These are phyloP conservation scores for Masnerella sp. DNA, from an alignment of 2,888 invertebrate genomes.

Conservation along the genomic window DNA sequence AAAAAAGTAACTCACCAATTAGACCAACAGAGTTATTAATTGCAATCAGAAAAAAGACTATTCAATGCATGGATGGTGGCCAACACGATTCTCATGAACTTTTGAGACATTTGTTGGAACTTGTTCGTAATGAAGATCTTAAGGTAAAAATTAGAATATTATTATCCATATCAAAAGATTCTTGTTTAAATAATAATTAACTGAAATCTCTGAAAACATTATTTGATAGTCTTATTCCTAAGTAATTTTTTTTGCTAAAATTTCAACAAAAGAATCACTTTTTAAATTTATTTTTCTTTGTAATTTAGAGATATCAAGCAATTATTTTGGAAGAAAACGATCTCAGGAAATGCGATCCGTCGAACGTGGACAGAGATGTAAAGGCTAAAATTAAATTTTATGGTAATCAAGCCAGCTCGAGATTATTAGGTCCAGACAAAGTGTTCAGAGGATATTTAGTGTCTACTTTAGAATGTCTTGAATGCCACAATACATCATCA, in stretches of 20 bases:
- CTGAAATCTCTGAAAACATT: too few species aligned
- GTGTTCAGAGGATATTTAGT: conserved; percentile 96
- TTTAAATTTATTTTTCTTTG: too few species aligned
- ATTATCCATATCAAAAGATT: too few species aligned
- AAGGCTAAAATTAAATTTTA: conserved; percentile 90
- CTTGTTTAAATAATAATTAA: too few species aligned
- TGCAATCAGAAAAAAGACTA: conserved; percentile 83
- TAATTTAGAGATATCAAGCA: conserved; percentile 89
- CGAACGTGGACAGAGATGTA: conserved; percentile 86
- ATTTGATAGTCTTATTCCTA: too few species aligned
- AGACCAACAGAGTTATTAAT: conserved; percentile 83
- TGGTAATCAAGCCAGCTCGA: conserved; percentile 88
- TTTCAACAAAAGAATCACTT: too few species aligned
- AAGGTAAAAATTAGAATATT: conserved; percentile 68
- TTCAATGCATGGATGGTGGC: conserved; percentile 94
- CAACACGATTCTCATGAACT: conserved; percentile 99
- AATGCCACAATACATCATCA: conserved; percentile 91
- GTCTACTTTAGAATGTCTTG: conserved; percentile 92
- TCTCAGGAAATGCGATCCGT: conserved; percentile 81
- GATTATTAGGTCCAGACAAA: conserved; percentile 89
- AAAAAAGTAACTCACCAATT: conserved; percentile 82
- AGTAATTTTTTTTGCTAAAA: too few species aligned
- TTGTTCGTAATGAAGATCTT: conserved; percentile 85
- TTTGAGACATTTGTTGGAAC: conserved; percentile 92
- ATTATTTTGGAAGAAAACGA: conserved; percentile 89